Evolutionary conservation across 2,797 vertebrate species (phyloP).

Genomic region (Cichlasoma orientale): DNA sequence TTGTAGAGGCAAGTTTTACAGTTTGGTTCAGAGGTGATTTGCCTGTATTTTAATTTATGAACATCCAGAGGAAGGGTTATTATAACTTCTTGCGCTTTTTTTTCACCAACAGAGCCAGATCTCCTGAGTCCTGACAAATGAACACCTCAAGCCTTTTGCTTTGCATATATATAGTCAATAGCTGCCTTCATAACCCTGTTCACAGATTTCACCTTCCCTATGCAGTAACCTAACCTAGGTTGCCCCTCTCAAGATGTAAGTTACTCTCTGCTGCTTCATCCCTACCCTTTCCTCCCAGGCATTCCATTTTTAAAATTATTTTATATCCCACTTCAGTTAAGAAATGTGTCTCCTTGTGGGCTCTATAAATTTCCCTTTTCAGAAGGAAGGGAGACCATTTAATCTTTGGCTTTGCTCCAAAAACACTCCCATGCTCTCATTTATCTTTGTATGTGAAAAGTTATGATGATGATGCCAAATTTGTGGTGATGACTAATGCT

Average conservation of each 20-base stretch:
- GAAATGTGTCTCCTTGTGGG: slow-evolving; percentile 50
- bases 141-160: slow-evolving; percentile 21
- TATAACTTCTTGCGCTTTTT: slow-evolving; percentile 13
- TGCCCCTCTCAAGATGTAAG: slow-evolving; percentile 29
- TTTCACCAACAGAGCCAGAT: slow-evolving; percentile 41
- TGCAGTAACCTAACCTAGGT: slow-evolving; percentile 25
- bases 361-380: slow-evolving; percentile 46
- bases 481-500: slow-evolving; percentile 41
- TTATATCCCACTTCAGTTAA: slow-evolving; percentile 44
- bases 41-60: slow-evolving; percentile 30
- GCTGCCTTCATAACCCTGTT: slow-evolving; percentile 2
- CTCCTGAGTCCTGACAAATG: slow-evolving; percentile 25
- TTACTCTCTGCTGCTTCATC: neutral
- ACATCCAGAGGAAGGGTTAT: slow-evolving; percentile 20
- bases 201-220: slow-evolving; percentile 6
- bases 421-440: slow-evolving; percentile 31
- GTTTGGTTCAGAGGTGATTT: slow-evolving; percentile 13
- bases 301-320: slow-evolving; percentile 31
- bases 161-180: slow-evolving; percentile 3
- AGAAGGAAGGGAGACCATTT: slow-evolving; percentile 27
- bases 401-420: slow-evolving; percentile 35
- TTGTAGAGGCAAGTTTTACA: neutral
- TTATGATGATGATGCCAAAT: slow-evolving; percentile 26
- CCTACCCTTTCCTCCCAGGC: neutral
- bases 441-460: slow-evolving; percentile 22